Conservation (phyloP, 2,888 invertebrate species). For the Cosmia trapezina region DNA sequence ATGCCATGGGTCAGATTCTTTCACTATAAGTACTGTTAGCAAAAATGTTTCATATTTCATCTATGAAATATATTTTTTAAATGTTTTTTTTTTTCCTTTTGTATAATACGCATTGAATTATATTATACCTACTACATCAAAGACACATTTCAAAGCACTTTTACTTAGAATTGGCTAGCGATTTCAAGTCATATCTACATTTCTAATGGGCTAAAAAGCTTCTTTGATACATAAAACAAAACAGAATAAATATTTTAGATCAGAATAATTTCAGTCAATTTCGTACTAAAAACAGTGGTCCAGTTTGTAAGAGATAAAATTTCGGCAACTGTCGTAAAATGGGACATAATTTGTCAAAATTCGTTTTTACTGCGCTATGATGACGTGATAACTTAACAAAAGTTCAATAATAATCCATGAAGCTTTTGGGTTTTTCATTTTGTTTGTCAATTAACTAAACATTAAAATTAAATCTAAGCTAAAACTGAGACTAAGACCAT, state of each 20-base stretch:
- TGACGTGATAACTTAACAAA: conserved; percentile 21
- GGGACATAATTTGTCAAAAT: conserved; percentile 35
- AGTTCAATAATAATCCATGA: conserved; percentile 6
- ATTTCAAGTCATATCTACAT: conserved; percentile 8
- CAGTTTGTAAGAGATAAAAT: background rate
- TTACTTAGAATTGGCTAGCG: background rate
- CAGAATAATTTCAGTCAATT: conserved; percentile 1
- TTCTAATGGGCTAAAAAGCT: background rate
- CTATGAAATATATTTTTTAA: too few relatives aligned
- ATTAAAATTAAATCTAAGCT: too few relatives aligned
- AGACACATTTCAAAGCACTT: background rate
- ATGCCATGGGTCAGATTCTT: conserved; percentile 74
- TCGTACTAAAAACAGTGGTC: background rate
- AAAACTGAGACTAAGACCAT: too few relatives aligned
- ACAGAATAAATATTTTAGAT: background rate
- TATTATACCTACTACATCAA: background rate
- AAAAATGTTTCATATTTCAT: conserved; percentile 20
- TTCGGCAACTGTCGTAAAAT: conserved; percentile 30
- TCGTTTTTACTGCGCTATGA: conserved; percentile 10
- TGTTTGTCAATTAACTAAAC: background rate
- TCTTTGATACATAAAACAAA: background rate
- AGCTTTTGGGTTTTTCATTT: background rate
- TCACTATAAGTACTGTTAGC: conserved; percentile 63
- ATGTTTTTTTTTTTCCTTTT: background rate
- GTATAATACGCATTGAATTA: background rate